These are phyloP conservation scores for Alectura lathami DNA, from an alignment of 2,113 vertebrate genomes.

Conservation along the genomic window DNA sequence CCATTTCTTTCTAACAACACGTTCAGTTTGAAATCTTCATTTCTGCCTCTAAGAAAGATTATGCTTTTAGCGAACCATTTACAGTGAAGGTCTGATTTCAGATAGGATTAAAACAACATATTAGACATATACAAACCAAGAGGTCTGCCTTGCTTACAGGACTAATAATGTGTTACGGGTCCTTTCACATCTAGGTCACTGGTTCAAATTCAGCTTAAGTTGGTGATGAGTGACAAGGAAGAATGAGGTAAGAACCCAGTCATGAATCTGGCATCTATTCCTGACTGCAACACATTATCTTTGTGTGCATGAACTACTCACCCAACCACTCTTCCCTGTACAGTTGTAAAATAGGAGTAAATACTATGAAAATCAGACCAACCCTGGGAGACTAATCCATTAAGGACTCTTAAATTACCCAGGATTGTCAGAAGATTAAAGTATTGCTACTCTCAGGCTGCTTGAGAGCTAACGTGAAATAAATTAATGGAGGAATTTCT, in stretches of 20 bases:
- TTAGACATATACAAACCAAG: conserved; percentile 18
- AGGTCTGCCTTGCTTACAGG: not conserved
- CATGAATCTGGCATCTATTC: not conserved
- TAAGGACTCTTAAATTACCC: not conserved
- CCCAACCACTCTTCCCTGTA: not conserved
- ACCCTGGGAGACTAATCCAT: not conserved
- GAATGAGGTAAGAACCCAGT: not conserved
- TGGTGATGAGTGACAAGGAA: conserved; percentile 51
- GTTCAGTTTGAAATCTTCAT: not conserved
- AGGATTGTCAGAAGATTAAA: not conserved
- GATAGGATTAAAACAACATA: conserved; percentile 19
- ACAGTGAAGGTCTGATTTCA: not conserved
- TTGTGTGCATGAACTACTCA: not conserved
- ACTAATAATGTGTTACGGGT: conserved; percentile 52
- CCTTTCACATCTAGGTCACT: conserved; percentile 52
- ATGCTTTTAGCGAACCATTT: conserved; percentile 33
- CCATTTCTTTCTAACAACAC: not conserved
- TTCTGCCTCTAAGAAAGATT: conserved; percentile 23
- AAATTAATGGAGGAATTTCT: not conserved
- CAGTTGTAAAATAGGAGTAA: not conserved
- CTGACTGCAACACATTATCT: not conserved
- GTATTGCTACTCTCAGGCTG: not conserved
- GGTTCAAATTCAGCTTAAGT: conserved; percentile 29
- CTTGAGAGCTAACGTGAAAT: not conserved
- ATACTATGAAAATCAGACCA: not conserved